These are phyloP conservation scores for Drosophila pectinifera DNA, from an alignment of 1,140 invertebrate genomes.

Conservation along the genomic window DNA sequence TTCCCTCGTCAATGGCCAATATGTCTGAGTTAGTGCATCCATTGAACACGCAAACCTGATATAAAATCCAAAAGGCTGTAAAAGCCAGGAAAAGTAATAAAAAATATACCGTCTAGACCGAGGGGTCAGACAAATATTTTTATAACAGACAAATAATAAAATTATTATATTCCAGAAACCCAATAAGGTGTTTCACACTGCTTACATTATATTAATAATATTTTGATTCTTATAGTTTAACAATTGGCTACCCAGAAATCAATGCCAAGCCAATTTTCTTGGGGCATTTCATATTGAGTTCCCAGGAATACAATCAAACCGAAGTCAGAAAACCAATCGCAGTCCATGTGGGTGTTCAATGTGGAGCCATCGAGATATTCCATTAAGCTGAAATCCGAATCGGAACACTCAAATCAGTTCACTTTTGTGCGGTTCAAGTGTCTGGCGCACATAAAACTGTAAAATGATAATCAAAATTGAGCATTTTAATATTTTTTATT, in stretches of 20 bases:
- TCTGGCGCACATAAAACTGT: slow-evolving; percentile 67
- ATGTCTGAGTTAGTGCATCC: not conserved
- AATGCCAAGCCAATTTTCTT: not conserved
- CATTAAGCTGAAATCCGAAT: slow-evolving; percentile 44
- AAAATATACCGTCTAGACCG: slow-evolving; percentile 1
- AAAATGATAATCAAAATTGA: slow-evolving; percentile 79
- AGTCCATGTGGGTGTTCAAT: slow-evolving; percentile 9
- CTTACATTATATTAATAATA: not conserved
- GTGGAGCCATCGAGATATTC: slow-evolving; percentile 20
- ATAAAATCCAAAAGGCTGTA: not conserved
- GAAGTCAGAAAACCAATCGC: not conserved
- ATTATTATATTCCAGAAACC: not conserved
- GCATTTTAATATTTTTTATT: slow-evolving; percentile 81
- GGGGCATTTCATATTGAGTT: slow-evolving; percentile 4
- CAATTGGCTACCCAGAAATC: not conserved
- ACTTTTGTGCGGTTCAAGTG: slow-evolving; percentile 44
- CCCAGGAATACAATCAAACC: slow-evolving; percentile 5
- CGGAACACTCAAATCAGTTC: slow-evolving; percentile 42
- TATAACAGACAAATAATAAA: no score
- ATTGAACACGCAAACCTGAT: not conserved
- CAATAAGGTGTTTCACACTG: not conserved
- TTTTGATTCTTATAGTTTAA: not conserved
- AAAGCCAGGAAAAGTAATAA: not conserved
- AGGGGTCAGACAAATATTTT: no score
- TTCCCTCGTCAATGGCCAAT: not conserved